Evolutionary conservation across 2,113 vertebrate genomes (phyloP).

Genomic region (Dasyurus viverrinus): DNA sequence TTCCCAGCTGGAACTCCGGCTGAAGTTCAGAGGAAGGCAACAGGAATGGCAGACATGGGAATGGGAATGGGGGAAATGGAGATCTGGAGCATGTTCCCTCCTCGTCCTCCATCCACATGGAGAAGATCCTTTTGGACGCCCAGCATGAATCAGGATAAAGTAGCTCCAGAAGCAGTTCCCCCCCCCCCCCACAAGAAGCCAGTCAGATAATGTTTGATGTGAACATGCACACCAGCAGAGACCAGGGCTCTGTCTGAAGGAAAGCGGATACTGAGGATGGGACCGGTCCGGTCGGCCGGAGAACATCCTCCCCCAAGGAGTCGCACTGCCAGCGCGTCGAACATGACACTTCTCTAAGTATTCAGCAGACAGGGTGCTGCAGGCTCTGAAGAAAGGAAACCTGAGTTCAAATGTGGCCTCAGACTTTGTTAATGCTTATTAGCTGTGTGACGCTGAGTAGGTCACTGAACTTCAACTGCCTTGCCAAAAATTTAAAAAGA

Average conservation of each 20-base stretch:
- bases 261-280: constrained; percentile 85
- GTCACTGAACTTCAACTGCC: no score
- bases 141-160: constrained; percentile 90
- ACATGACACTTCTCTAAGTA: no score
- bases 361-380: no score
- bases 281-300: constrained; percentile 90
- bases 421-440: no score
- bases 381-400: no score
- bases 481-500: no score
- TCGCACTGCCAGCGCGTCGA: constrained; percentile 72
- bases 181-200: constrained; percentile 83
- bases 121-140: constrained; percentile 89
- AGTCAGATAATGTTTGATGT: no score
- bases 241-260: constrained; percentile 79
- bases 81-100: constrained; percentile 94
- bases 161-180: constrained; percentile 81
- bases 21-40: no score
- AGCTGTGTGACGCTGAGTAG: no score
- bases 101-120: constrained; percentile 92
- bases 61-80: constrained; percentile 69
- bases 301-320: constrained; percentile 88
- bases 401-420: no score
- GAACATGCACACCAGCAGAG: constrained; percentile 85
- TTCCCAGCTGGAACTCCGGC: constrained; percentile 87
- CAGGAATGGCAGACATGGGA: constrained; percentile 79